phyloP scores from a whole-genome alignment of 2,888 invertebrate species.

The Amiota minor region DNA sequence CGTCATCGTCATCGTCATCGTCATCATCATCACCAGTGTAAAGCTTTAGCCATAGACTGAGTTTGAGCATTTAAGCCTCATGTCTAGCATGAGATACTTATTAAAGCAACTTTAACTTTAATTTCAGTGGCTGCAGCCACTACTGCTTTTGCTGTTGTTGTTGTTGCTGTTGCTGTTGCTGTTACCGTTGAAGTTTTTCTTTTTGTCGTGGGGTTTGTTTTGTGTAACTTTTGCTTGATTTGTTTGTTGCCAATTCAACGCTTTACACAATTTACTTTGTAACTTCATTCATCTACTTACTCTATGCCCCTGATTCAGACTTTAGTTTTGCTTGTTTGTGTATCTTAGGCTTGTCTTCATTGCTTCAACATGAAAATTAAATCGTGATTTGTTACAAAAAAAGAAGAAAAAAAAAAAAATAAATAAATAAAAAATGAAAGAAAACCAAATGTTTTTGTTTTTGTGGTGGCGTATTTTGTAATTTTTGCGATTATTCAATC shows the following conservation, averaged over 20 bases:
- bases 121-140: constrained; percentile 31
- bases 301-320: background rate
- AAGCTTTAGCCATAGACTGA: constrained; percentile 34
- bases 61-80: constrained; percentile 18
- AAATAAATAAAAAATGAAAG: too few species aligned
- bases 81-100: background rate
- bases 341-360: too few species aligned
- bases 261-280: constrained; percentile 42
- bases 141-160: constrained; percentile 22
- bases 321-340: background rate
- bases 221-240: constrained; percentile 51
- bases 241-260: constrained; percentile 67
- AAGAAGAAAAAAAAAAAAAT: too few species aligned
- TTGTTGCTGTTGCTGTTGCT: constrained; percentile 2
- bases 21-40: constrained; percentile 33
- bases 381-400: constrained; percentile 64
- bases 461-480: constrained; percentile 60
- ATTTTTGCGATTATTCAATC: constrained; percentile 64
- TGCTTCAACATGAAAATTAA: constrained; percentile 56
- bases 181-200: constrained; percentile 27
- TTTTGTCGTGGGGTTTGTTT: constrained; percentile 1
- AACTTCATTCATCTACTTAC: constrained; percentile 4
- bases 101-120: background rate
- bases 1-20: constrained; percentile 10
- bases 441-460: constrained; percentile 29